Evolutionary conservation across 2,113 vertebrate genomes (phyloP).

Genomic region (Charina bottae): DNA sequence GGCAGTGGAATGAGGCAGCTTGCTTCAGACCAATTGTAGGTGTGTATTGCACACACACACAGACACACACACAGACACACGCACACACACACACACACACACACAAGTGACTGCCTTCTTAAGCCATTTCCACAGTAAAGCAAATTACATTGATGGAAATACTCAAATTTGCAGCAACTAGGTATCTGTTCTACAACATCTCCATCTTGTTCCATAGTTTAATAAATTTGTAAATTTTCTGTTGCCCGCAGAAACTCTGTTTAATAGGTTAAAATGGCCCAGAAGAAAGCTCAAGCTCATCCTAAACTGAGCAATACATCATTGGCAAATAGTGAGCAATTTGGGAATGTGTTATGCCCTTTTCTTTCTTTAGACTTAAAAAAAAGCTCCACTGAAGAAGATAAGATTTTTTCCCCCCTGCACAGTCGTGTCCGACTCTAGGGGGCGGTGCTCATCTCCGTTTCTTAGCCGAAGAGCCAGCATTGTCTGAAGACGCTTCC

Average conservation of each 20-base stretch:
- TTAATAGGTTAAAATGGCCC: background rate
- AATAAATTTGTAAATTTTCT: background rate
- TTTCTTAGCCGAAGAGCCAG: too few relatives aligned
- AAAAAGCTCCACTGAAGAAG: background rate
- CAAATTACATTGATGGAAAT: background rate
- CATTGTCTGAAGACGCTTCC: too few relatives aligned
- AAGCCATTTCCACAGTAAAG: background rate
- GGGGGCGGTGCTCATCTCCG: too few relatives aligned
- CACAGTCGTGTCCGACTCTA: too few relatives aligned
- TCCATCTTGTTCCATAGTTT: background rate
- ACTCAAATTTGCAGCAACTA: background rate
- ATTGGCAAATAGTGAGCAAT: background rate
- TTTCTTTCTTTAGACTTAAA: background rate
- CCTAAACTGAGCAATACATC: background rate
- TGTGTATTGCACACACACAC: background rate
- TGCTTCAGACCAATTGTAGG: background rate
- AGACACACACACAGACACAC: background rate
- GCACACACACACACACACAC: background rate
- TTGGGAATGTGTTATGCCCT: background rate
- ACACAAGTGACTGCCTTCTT: background rate
- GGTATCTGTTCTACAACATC: background rate
- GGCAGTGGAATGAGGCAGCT: background rate
- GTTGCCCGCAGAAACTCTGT: background rate
- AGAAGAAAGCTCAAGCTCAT: background rate
- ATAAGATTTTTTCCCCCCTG: too few relatives aligned